Conservation (phyloP, 2,113 vertebrate species). For the Boulengeromyrus knoepffleri region DNA sequence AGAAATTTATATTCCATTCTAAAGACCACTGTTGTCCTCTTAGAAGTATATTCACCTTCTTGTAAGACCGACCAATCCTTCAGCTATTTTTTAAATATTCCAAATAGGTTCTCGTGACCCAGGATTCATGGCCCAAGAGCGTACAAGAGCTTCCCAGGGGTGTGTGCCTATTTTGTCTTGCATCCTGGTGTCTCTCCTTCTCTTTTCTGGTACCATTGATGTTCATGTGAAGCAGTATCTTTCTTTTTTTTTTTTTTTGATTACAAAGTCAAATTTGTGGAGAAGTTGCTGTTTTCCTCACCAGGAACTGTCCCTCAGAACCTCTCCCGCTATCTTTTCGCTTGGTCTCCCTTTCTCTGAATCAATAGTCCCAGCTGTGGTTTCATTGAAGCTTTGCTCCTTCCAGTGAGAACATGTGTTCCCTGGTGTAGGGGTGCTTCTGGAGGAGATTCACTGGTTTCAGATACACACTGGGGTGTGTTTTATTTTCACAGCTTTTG, state of each 20-base stretch:
- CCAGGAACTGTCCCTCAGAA: constrained; percentile 21
- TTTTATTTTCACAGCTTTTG: neutral
- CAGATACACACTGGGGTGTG: neutral
- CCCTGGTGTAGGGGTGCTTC: neutral
- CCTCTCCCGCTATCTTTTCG: neutral
- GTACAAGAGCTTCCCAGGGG: constrained; percentile 19
- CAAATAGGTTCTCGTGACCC: neutral
- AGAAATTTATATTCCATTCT: constrained; percentile 5
- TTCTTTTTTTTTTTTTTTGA: neutral
- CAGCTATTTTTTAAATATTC: neutral
- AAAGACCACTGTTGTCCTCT: neutral
- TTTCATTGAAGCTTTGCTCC: neutral
- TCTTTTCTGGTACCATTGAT: constrained; percentile 46
- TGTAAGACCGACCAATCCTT: neutral
- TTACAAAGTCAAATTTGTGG: constrained; percentile 52
- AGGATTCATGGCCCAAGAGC: neutral
- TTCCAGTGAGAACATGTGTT: neutral
- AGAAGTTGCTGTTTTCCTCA: constrained; percentile 58
- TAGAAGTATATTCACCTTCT: neutral
- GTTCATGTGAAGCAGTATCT: constrained; percentile 47
- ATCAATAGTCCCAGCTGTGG: neutral
- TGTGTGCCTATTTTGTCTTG: constrained; percentile 30
- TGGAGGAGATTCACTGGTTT: neutral
- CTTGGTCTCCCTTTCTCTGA: neutral
- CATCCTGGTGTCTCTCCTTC: neutral